Percentiles rank a stretch among this genome's conserved stretches.
Conservation (phyloP, 1,140 invertebrate genomes). For the Dendrolimus kikuchii region DNA sequence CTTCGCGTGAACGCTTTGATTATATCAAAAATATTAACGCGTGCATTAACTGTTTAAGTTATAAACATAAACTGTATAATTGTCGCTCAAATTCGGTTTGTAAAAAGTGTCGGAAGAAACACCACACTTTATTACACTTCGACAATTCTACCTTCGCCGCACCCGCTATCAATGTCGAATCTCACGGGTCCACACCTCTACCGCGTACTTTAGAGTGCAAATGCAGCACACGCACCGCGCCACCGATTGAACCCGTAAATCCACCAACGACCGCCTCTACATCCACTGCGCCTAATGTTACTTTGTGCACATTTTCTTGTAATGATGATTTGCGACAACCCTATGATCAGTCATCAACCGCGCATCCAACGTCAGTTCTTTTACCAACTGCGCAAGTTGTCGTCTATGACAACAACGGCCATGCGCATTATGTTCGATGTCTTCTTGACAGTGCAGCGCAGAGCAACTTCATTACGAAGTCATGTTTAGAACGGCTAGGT, state of each 20-base stretch:
- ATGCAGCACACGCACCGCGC: background rate
- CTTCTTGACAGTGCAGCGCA: conserved; percentile 13
- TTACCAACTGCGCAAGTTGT: too few species aligned
- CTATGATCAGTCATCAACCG: too few species aligned
- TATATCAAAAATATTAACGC: background rate
- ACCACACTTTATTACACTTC: conserved; percentile 1
- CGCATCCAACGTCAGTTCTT: too few species aligned
- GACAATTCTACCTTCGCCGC: background rate
- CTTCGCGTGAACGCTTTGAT: background rate
- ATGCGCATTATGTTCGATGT: too few species aligned
- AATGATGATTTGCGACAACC: background rate
- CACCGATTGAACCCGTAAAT: too few species aligned
- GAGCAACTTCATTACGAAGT: conserved; percentile 14
- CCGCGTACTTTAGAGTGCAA: background rate
- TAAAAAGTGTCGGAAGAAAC: background rate
- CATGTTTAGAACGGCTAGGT: conserved; percentile 14
- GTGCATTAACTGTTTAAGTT: background rate
- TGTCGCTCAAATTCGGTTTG: conserved; percentile 1
- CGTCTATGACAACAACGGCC: too few species aligned
- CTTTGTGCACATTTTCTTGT: conserved; percentile 2
- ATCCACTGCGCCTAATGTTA: background rate
- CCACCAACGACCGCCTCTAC: background rate
- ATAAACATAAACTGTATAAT: background rate
- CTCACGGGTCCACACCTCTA: background rate
- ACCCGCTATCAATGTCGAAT: background rate